phyloP scores from a whole-genome alignment of 2,888 invertebrate species.

The Drosophila barbarae region DNA sequence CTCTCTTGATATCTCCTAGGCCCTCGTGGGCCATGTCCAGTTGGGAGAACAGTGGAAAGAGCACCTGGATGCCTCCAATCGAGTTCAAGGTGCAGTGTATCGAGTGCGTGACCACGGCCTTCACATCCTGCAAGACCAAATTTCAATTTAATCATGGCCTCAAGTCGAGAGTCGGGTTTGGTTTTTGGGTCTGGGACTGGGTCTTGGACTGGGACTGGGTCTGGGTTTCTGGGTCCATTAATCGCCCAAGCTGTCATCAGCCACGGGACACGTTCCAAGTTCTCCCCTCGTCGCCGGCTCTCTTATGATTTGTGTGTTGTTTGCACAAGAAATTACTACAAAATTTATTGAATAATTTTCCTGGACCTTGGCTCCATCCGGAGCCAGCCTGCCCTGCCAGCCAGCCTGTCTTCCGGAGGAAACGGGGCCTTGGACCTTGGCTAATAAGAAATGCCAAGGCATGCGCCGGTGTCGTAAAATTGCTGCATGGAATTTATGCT shows the following conservation, averaged over 20 bases:
- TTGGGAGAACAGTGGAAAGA: conserved; percentile 98
- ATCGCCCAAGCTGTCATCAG: conserved; percentile 38
- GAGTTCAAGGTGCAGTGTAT: conserved; percentile 99
- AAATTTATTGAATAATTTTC: conserved; percentile 74
- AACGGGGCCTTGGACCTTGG: conserved; percentile 35
- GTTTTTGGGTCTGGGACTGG: conserved; percentile 3
- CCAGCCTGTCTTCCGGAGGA: conserved; percentile 9
- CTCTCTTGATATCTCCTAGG: conserved; percentile 89
- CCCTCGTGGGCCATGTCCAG: conserved; percentile 96
- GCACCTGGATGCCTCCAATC: conserved; percentile 98
- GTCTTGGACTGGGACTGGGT: neutral
- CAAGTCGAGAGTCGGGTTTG: neutral
- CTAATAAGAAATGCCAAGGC: conserved; percentile 73
- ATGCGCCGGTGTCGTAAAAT: conserved; percentile 71
- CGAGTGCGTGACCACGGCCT: conserved; percentile 99
- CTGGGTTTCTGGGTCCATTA: conserved; percentile 19
- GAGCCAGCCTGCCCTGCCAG: neutral
- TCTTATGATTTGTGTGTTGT: conserved; percentile 71
- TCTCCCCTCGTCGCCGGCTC: neutral
- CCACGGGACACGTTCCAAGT: conserved; percentile 24
- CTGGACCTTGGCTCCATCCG: conserved; percentile 38
- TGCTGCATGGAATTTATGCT: conserved; percentile 66
- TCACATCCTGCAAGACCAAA: conserved; percentile 89
- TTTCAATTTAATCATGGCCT: conserved; percentile 29
- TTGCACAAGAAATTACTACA: conserved; percentile 72